These are phyloP conservation scores for Parambassis ranga DNA, from an alignment of 2,797 vertebrate genomes.

Conservation along the genomic window DNA sequence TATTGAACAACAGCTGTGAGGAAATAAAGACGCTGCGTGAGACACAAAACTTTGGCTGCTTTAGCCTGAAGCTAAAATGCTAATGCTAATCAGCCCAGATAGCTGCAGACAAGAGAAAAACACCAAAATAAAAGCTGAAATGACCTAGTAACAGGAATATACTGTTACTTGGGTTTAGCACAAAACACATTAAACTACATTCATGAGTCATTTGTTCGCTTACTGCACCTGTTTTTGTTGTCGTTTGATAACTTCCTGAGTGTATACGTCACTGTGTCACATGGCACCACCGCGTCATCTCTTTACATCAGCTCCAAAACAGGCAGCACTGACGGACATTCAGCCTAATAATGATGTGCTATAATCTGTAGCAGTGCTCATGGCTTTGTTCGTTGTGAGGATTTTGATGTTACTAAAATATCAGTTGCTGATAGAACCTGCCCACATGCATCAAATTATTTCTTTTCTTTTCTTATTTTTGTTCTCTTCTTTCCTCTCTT, in stretches of 20 bases:
- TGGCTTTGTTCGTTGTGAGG: no score
- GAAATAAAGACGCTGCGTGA: not conserved
- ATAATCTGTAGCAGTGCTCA: no score
- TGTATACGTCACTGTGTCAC: constrained; percentile 33
- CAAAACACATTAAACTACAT: not conserved
- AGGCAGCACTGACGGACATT: no score
- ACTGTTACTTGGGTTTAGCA: no score
- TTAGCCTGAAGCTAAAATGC: not conserved
- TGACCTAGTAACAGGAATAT: no score
- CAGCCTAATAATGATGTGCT: no score
- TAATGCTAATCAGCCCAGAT: not conserved
- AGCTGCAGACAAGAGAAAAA: not conserved
- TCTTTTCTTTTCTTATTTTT: no score
- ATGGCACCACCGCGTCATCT: not conserved
- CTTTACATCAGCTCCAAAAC: not conserved
- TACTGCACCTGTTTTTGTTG: constrained; percentile 17
- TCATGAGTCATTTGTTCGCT: not conserved
- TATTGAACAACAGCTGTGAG: not conserved
- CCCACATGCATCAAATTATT: no score
- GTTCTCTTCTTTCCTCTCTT: no score
- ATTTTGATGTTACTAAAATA: no score
- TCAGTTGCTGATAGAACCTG: no score
- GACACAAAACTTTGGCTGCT: not conserved
- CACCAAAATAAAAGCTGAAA: not conserved
- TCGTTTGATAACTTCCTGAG: constrained; percentile 15